Base-by-base conservation (phyloP, 1,140 invertebrate species). In the Epicauta chinensis region DNA sequence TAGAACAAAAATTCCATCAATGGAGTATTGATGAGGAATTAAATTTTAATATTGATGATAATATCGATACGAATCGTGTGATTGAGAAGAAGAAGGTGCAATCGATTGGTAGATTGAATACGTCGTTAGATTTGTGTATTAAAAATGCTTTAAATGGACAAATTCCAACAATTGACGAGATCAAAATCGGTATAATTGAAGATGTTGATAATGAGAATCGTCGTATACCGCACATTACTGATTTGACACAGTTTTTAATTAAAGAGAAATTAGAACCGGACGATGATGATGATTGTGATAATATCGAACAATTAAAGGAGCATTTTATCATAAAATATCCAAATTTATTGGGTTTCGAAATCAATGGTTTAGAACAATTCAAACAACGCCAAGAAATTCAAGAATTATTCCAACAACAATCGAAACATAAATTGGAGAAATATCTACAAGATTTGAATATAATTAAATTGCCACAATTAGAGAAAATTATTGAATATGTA, bases 251-350 rank as follows among this genome's bases (percentile, higher is more conserved):
- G 16, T 36, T 66, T 12, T 46, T 66, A 17, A 51, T 44, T 0
- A 59, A 57, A 47, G 59, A 51, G 2, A 54, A 40, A 12, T 62
- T 59, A 7, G 58, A 62, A 10, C 11, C 56, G 16, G 55, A 64
- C 29, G 51, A 51, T 16, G 55, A 64, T 36, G 52, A 51, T 12
- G 60, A 63, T 44, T 50, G 52, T 5, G 34, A 52, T 16, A 52
- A 39, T 10, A 30, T 59, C 11, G 51, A 59, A 39, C 32, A 43
- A 13, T 34, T 66, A 16, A 63, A 61, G 34, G 56, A 59, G n/a
- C 61, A 66, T 44, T 66, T 64, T 46, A 41, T 66, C 10, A 60
- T 58, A 17, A 52, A 60, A 37, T 64, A 59, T 48, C 61, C 62
- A 4, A 11, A 14, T 10, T 39, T 58, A 34, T 38, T 54, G 10